Evolutionary conservation across 2,888 invertebrate genomes (phyloP).

Genomic region (Dryocosmus kuriphilus): DNA sequence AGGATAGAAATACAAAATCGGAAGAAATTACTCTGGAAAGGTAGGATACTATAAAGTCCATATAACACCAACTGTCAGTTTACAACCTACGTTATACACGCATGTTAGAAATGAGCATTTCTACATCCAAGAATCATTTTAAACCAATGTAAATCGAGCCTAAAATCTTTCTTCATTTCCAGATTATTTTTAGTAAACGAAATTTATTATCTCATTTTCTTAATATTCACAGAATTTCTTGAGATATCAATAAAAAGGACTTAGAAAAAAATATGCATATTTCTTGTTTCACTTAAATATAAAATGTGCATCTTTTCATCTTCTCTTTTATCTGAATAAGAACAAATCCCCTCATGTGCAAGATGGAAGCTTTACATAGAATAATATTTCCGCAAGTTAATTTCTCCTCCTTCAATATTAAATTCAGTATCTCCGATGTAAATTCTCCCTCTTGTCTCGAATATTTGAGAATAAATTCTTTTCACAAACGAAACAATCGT

Average conservation of each 20-base stretch:
- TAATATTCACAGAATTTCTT: too few species aligned
- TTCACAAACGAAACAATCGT: background rate
- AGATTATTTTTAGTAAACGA: too few species aligned
- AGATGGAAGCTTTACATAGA: background rate
- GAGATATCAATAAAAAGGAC: too few species aligned
- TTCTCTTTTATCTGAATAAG: too few species aligned
- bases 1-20: background rate
- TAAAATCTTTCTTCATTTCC: background rate
- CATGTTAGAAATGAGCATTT: background rate
- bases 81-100: background rate
- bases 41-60: background rate
- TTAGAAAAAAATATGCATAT: too few species aligned
- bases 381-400: conserved; percentile 11
- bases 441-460: background rate
- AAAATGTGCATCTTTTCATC: too few species aligned
- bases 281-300: too few species aligned
- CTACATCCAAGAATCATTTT: too few species aligned
- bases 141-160: background rate
- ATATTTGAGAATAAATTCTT: conserved; percentile 24
- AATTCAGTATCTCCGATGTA: background rate
- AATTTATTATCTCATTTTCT: too few species aligned
- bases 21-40: conserved; percentile 32
- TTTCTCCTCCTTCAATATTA: background rate
- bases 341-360: background rate
- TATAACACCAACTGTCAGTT: background rate